Percentiles rank a stretch among this genome's conserved stretches.
Evolutionary conservation across 92 coral and sea anemone species (phyloP).

Genomic region (Zoanthus solanderi): DNA sequence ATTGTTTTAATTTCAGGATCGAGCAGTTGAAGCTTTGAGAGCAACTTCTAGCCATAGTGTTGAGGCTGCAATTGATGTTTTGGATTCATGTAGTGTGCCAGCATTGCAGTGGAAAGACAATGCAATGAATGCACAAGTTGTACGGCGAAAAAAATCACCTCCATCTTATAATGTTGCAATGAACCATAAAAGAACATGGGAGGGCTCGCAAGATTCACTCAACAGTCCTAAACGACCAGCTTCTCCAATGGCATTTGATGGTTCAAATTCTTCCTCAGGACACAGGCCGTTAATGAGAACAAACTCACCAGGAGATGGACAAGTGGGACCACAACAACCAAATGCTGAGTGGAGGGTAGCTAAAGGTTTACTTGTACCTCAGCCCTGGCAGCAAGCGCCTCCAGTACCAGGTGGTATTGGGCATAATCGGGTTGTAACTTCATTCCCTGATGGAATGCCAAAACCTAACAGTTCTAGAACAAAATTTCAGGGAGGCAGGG

Average conservation of each 20-base stretch:
- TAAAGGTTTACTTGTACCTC: slow-evolving; percentile 56
- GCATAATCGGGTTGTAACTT: neutral
- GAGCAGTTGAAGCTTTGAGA: slow-evolving; percentile 74
- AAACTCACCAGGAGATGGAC: slow-evolving; percentile 46
- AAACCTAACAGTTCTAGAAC: slow-evolving; percentile 46
- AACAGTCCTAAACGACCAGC: slow-evolving; percentile 79
- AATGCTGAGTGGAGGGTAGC: slow-evolving; percentile 81
- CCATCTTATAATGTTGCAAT: slow-evolving; percentile 84
- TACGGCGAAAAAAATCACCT: slow-evolving; percentile 69
- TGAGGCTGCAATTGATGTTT: slow-evolving; percentile 74
- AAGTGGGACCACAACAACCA: slow-evolving; percentile 59
- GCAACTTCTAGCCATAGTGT: slow-evolving; percentile 77
- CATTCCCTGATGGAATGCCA: neutral
- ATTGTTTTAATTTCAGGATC: slow-evolving; percentile 52
- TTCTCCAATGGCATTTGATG: slow-evolving; percentile 75
- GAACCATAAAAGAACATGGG: slow-evolving; percentile 76
- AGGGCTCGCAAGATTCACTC: slow-evolving; percentile 81
- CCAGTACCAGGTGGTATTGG: slow-evolving; percentile 50
- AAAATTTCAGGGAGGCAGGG: slow-evolving; percentile 78
- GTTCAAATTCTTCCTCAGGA: slow-evolving; percentile 18
- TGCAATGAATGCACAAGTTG: slow-evolving; percentile 31
- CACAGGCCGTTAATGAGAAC: slow-evolving; percentile 54
- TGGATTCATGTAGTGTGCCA: slow-evolving; percentile 57
- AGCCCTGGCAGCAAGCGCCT: slow-evolving; percentile 60
- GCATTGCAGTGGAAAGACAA: slow-evolving; percentile 52